A percentile compares a stretch with the other conserved stretches of the same genome.
Evolutionary conservation across 1,140 invertebrate genomes (phyloP).

Genomic region (Polypedilum vanderplanki): DNA sequence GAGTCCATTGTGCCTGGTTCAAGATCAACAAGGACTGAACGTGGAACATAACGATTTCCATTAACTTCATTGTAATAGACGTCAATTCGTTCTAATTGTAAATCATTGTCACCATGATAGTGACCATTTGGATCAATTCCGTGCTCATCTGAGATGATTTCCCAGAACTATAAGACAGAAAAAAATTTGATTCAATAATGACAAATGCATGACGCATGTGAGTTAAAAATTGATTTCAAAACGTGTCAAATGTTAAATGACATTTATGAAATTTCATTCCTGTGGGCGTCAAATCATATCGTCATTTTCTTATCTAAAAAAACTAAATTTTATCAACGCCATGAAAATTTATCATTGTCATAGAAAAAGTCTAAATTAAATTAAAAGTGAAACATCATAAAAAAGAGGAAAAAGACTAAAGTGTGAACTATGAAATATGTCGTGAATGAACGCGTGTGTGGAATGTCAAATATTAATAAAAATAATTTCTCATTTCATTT

Average conservation of each 20-base stretch:
- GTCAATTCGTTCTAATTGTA: constrained; percentile 83
- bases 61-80: constrained; percentile 90
- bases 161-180: constrained; percentile 59
- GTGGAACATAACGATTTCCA: constrained; percentile 82
- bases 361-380: constrained; percentile 14
- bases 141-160: constrained; percentile 87
- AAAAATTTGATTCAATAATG: neutral
- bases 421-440: no score
- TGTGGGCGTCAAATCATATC: no score
- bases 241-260: no score
- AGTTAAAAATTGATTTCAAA: no score
- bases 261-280: no score
- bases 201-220: no score
- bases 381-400: neutral
- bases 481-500: neutral
- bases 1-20: constrained; percentile 89
- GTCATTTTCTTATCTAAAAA: neutral
- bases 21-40: constrained; percentile 79
- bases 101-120: constrained; percentile 77
- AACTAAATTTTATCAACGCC: neutral
- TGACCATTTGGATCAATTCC: constrained; percentile 82
- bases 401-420: no score
- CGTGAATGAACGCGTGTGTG: neutral
- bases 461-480: constrained; percentile 19
- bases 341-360: neutral